Conservation (phyloP, 1,140 invertebrate species). For the Xylocopa sonorina region DNA sequence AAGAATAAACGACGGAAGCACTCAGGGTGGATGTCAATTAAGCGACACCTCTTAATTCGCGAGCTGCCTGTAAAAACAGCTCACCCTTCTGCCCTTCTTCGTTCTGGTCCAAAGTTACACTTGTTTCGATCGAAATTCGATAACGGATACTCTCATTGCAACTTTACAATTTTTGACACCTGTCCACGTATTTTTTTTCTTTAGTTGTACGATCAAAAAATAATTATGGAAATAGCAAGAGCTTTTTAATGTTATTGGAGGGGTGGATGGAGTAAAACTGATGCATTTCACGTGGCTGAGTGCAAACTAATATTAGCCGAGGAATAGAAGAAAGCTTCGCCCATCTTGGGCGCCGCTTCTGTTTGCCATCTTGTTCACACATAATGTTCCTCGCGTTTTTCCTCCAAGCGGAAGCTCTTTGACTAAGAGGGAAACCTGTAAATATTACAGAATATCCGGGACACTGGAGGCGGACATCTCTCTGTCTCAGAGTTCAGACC, state of each 20-base stretch:
- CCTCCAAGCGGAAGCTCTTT: slow-evolving; percentile 17
- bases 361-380: slow-evolving; percentile 28
- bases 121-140: no score
- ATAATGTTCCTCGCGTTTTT: slow-evolving; percentile 4
- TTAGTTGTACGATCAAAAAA: no score
- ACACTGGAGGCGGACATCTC: neutral
- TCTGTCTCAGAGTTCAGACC: no score
- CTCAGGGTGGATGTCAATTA: slow-evolving; percentile 56
- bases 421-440: slow-evolving; percentile 24
- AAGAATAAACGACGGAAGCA: slow-evolving; percentile 52
- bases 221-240: no score
- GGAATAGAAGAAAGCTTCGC: neutral
- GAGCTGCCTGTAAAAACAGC: neutral
- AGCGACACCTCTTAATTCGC: slow-evolving; percentile 46
- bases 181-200: no score
- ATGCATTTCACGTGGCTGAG: neutral
- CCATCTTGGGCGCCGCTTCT: neutral
- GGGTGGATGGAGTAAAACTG: neutral
- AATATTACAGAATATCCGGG: slow-evolving; percentile 36
- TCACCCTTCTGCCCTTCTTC: neutral
- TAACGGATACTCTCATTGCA: no score
- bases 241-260: no score
- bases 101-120: no score
- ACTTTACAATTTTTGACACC: no score
- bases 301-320: slow-evolving; percentile 19